Base-by-base conservation (phyloP, 1,140 invertebrate species). In the Carposina sasakii region DNA sequence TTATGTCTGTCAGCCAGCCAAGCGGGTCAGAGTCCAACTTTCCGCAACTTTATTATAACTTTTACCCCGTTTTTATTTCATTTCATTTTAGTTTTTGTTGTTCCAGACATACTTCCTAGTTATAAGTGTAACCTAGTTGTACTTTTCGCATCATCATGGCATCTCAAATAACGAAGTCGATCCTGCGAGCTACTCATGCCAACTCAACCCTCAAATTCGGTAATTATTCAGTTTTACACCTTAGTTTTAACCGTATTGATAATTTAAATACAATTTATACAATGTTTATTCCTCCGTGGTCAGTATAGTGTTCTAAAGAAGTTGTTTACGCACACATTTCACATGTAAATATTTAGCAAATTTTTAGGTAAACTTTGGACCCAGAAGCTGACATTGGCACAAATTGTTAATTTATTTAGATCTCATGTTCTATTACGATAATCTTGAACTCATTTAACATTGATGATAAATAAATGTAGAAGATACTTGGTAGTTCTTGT, bases 11-110 rank as follows among this genome's bases (percentile, higher is more conserved):
- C n/a, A n/a, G n/a, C n/a, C n/a, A n/a, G n/a, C n/a, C n/a, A n/a
- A n/a, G n/a, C n/a, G 68, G 78, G 71, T 78, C 76, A 82, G 53
- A 82, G 78, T 82, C 78, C 78, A 82, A 78, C 70, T 75, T 73
- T 70, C 56, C 41, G 57, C 15, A 28, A 54, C 62, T 57, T 67
- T 72, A 68, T 57, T 51, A 37, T 44, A 58, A 60, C 20, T 65
- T 62, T 60, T 56, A 36, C 47, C 46, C 54, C 43, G 40, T 41
- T 51, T 48, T 34, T 60, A 52, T 57, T 49, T 41, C 21, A 37
- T 44, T 44, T 21, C 28, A 52, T 21, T 40, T 41, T 30, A 16
- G 34, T 42, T 60, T n/a, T 44, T 47, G 40, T 57, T 62, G 54
- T 55, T 58, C 31, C 65, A 61, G 54, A 26, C 33, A 41, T 52